Conservation (phyloP, 2,113 vertebrate genomes). For the Pangasianodon gigas region DNA sequence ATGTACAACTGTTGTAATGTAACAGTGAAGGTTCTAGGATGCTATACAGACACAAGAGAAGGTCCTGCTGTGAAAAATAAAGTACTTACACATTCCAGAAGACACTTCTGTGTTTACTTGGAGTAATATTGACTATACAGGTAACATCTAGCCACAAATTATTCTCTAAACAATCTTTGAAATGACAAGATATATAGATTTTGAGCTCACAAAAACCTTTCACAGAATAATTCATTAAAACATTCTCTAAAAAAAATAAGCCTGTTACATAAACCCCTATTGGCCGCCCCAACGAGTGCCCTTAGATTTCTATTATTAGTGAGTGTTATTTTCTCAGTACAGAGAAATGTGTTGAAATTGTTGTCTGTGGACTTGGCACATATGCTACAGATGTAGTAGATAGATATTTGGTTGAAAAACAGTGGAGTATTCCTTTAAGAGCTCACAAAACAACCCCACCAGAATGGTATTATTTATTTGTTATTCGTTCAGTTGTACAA, state of each 20-base stretch:
- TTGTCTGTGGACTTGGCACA: not conserved
- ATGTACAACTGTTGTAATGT: not conserved
- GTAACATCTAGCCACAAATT: not conserved
- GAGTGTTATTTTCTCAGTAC: not conserved
- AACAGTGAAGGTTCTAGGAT: not conserved
- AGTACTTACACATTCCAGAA: not conserved
- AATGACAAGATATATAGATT: not conserved
- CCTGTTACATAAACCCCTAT: not conserved
- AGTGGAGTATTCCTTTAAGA: not conserved
- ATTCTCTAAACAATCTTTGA: not conserved
- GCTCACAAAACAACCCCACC: not conserved
- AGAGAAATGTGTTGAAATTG: not conserved
- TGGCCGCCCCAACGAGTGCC: not conserved
- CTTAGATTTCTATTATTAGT: not conserved
- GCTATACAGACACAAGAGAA: not conserved
- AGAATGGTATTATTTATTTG: not conserved
- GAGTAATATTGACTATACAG: not conserved
- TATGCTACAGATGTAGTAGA: not conserved
- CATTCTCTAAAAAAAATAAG: not conserved
- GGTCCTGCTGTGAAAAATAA: not conserved
- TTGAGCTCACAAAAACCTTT: not conserved
- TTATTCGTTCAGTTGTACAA: not conserved
- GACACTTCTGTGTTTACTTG: not conserved
- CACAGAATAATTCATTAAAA: not conserved
- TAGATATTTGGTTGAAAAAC: not conserved